phyloP scores from a whole-genome alignment of 2,113 vertebrate genomes.

The Scartelaos histophorus region DNA sequence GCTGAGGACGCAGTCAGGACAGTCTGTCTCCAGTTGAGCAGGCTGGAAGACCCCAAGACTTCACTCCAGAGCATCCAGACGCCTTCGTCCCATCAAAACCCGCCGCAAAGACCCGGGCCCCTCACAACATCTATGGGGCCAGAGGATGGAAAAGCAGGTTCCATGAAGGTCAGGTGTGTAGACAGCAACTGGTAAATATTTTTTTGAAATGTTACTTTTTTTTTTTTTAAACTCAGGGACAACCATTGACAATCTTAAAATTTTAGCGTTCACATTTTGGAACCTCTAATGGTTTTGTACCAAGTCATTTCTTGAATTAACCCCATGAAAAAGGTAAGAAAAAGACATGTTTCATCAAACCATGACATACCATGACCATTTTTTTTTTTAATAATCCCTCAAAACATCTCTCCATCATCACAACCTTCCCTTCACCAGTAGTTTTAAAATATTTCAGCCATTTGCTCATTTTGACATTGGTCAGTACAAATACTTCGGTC shows the following conservation, averaged over 20 bases:
- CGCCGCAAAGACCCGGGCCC: slow-evolving; percentile 4
- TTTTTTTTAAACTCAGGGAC: not conserved
- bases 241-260: not conserved
- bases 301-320: slow-evolving; percentile 2
- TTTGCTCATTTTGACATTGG: slow-evolving; percentile 20
- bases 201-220: not conserved
- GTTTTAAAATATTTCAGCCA: slow-evolving; percentile 27
- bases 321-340: slow-evolving; percentile 50
- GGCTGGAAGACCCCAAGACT: slow-evolving; percentile 64
- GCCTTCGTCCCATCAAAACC: slow-evolving; percentile 20
- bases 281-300: not conserved
- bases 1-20: slow-evolving; percentile 74
- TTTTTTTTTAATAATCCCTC: slow-evolving; percentile 44
- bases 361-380: slow-evolving; percentile 28
- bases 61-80: slow-evolving; percentile 40
- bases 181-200: slow-evolving; percentile 17
- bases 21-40: slow-evolving; percentile 73
- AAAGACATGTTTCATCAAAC: slow-evolving; percentile 34
- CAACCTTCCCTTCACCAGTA: slow-evolving; percentile 37
- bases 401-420: slow-evolving; percentile 29
- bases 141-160: slow-evolving; percentile 49
- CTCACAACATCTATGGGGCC: slow-evolving; percentile 25
- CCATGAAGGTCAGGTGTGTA: slow-evolving; percentile 25
- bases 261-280: not conserved
- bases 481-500: slow-evolving; percentile 34